phyloP scores from a whole-genome alignment of 2,888 invertebrate genomes.

The Rhorus exstirpatorius region DNA sequence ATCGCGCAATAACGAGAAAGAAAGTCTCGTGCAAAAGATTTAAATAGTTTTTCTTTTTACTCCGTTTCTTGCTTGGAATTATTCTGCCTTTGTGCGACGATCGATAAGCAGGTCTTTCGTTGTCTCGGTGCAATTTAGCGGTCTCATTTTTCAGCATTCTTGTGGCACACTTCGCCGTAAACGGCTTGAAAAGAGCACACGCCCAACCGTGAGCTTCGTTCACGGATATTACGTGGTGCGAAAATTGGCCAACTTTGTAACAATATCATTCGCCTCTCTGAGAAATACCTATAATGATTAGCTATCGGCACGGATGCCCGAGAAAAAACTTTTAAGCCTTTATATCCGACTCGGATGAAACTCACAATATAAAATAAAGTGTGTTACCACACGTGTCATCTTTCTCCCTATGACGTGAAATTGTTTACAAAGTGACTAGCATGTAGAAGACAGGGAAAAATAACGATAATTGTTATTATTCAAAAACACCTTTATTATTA shows the following conservation, averaged over 20 bases:
- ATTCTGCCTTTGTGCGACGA: constrained; percentile 16
- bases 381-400: too few relatives aligned
- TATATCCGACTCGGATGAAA: too few relatives aligned
- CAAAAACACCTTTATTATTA: too few relatives aligned
- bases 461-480: too few relatives aligned
- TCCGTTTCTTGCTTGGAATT: not conserved
- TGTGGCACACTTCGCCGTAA: not conserved
- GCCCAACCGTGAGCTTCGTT: constrained; percentile 14
- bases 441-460: too few relatives aligned
- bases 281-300: not conserved
- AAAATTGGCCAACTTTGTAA: not conserved
- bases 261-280: not conserved
- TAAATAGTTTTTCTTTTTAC: constrained; percentile 2
- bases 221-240: not conserved
- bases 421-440: too few relatives aligned
- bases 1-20: not conserved
- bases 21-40: not conserved
- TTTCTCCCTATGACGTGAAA: too few relatives aligned
- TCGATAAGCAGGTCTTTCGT: constrained; percentile 44
- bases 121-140: constrained; percentile 41
- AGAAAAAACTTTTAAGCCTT: too few relatives aligned
- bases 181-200: constrained; percentile 4
- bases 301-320: not conserved
- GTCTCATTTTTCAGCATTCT: constrained; percentile 36
- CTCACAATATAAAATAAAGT: too few relatives aligned